Evolutionary conservation across 1,140 invertebrate species (phyloP).

Genomic region (Eupeodes corollae): DNA sequence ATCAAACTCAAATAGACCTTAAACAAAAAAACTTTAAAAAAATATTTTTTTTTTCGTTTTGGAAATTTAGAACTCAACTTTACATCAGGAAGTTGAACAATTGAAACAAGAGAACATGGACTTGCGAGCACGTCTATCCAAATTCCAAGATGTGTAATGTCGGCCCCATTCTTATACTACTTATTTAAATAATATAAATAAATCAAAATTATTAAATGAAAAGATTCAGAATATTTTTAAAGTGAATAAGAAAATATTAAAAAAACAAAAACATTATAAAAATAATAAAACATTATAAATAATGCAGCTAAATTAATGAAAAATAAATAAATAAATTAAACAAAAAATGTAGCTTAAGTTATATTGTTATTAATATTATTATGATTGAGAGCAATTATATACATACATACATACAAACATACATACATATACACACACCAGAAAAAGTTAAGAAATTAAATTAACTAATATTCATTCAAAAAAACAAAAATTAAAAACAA

Average conservation of each 20-base stretch:
- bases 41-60: conserved; percentile 2
- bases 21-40: not conserved
- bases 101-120: conserved; percentile 84
- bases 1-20: not conserved
- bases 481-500: conserved; percentile 1
- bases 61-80: conserved; percentile 58
- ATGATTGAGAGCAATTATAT: not conserved
- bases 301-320: not conserved
- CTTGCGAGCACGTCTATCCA: conserved; percentile 73
- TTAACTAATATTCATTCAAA: not conserved
- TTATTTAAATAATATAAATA: not conserved
- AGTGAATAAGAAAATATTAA: not conserved
- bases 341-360: not conserved
- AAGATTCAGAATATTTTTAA: conserved; percentile 1
- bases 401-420: not conserved
- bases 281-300: not conserved
- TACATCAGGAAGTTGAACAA: conserved; percentile 75
- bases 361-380: not conserved
- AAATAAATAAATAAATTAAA: not conserved
- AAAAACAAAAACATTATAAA: conserved; percentile 1
- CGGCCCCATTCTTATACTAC: not conserved
- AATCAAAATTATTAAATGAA: conserved; percentile 1
- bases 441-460: not conserved
- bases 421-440: not conserved
- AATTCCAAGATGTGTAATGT: conserved; percentile 69